Evolutionary conservation across 2,113 vertebrate genomes (phyloP), one percentile per base, ranked within the genome.

Genomic region (Gobio gobio): DNA sequence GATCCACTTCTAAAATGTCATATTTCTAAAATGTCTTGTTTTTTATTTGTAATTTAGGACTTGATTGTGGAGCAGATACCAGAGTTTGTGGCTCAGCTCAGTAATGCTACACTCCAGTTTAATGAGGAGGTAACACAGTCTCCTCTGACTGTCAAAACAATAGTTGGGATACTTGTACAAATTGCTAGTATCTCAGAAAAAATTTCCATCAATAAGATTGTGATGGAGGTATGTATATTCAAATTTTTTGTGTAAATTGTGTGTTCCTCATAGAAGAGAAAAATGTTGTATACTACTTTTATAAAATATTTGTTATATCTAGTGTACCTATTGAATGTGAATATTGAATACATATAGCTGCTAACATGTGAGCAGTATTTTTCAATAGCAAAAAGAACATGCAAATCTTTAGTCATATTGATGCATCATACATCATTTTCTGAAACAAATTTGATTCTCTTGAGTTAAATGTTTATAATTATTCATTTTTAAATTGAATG

Each of bases 151-250:
- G 90, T 94, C 78, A 22, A 78, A 3, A 81, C 90, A 4, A 86
- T 92, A 3, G 86, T 94, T 49, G 8, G 74, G 0, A 93, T 94
- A 16, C 20, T 94, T 10, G 56, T 3, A 18, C 87, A 0, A 1
- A 36, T 94, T 78, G 88, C 92, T 24, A 61, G 0, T 24, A 13
- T 90, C 56, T 73, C 87, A 8, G 8, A 76, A 49, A 61, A 3
- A 1, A 12, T 9, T 10, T 1, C 0, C 5, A 49, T 94, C 10
- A 77, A 0, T 59, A 0, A 81, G 45, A 0, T 16, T 4, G 77
- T 88, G 36, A 93, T 94, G 82, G 0, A n/a, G 83, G 94, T 92
- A 88, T 45, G 89, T 84, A 29, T 33, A 73, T 20, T 63, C 8
- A 10, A 10, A 16, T 18, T 5, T 33, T 45, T 49, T 14, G 3